Percentiles rank a stretch among this genome's conserved stretches.
phyloP scores from a whole-genome alignment of 2,797 vertebrate species.

The Tapera naevia region DNA sequence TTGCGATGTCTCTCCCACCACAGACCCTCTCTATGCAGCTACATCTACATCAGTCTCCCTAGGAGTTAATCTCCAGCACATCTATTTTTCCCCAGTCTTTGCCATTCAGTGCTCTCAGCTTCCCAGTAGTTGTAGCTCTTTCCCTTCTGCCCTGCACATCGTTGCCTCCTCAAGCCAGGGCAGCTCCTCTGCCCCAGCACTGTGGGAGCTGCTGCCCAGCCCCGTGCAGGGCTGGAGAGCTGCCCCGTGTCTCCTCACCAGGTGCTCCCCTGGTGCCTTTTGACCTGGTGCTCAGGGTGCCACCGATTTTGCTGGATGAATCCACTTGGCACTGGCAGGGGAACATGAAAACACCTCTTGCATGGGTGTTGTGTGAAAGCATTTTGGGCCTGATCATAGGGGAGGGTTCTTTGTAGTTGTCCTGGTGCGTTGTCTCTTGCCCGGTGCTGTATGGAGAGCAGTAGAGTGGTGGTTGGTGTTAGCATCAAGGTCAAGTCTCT shows the following conservation, averaged over 20 bases:
- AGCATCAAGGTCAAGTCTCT: accelerated
- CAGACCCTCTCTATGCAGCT: not conserved
- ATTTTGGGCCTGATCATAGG: accelerated
- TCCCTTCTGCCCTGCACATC: not conserved
- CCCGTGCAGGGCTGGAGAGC: accelerated
- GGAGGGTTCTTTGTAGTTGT: not conserved
- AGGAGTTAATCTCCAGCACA: too few species aligned
- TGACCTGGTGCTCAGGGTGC: not conserved
- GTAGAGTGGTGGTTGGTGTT: not conserved
- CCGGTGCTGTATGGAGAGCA: not conserved
- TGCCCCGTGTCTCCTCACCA: accelerated
- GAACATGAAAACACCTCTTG: not conserved
- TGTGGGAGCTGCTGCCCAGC: not conserved
- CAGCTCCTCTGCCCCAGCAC: not conserved
- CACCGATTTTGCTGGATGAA: not conserved
- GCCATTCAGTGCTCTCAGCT: not conserved
- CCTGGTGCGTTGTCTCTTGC: too few species aligned
- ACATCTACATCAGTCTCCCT: accelerated
- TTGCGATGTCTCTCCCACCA: not conserved
- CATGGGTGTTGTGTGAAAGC: accelerated
- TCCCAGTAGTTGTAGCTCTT: accelerated
- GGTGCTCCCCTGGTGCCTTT: too few species aligned
- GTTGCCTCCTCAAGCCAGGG: not conserved
- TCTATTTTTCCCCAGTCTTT: not conserved
- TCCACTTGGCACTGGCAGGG: not conserved